A percentile compares a stretch with the other conserved stretches of the same genome.
Conservation (phyloP, 2,113 vertebrate genomes). For the Polypterus senegalus region DNA sequence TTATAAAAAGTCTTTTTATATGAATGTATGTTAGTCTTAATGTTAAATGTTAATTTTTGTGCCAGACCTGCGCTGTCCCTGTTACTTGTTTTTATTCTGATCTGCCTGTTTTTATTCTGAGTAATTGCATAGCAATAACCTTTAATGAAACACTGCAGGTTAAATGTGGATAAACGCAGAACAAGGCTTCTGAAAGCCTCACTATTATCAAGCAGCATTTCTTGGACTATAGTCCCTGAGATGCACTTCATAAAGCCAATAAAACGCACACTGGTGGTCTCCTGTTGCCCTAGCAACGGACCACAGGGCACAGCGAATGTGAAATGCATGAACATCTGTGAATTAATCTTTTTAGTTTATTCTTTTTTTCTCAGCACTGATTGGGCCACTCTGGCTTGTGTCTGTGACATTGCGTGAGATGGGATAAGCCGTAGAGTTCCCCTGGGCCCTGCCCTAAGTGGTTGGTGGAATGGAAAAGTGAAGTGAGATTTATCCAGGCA, state of each 20-base stretch:
- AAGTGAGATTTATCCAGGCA: slow-evolving; percentile 33
- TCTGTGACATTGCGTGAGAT: slow-evolving; percentile 43
- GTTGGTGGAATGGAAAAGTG: slow-evolving; percentile 38
- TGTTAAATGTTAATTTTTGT: neutral
- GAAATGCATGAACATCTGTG: slow-evolving; percentile 71
- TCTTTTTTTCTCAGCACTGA: slow-evolving; percentile 52
- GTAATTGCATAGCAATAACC: slow-evolving; percentile 22
- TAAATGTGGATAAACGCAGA: slow-evolving; percentile 56
- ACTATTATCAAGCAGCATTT: slow-evolving; percentile 52
- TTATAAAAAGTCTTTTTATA: neutral
- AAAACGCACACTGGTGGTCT: slow-evolving; percentile 72
- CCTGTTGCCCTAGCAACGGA: slow-evolving; percentile 83
- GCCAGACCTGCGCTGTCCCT: neutral
- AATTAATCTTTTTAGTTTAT: slow-evolving; percentile 52
- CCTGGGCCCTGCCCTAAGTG: slow-evolving; percentile 35
- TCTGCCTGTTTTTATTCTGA: neutral
- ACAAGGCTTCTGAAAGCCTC: slow-evolving; percentile 48
- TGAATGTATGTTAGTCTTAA: neutral
- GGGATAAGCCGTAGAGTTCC: slow-evolving; percentile 40
- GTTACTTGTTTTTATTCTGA: neutral
- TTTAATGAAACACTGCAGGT: slow-evolving; percentile 44
- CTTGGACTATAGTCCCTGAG: slow-evolving; percentile 52
- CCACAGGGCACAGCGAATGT: slow-evolving; percentile 71
- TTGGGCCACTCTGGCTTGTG: slow-evolving; percentile 36
- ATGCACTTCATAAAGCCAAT: slow-evolving; percentile 82